Evolutionary conservation across 35 echinoderm and acorn worm genomes (phyloP), one percentile per base, ranked within the genome.

Genomic region (Eucidaris tribuloides): DNA sequence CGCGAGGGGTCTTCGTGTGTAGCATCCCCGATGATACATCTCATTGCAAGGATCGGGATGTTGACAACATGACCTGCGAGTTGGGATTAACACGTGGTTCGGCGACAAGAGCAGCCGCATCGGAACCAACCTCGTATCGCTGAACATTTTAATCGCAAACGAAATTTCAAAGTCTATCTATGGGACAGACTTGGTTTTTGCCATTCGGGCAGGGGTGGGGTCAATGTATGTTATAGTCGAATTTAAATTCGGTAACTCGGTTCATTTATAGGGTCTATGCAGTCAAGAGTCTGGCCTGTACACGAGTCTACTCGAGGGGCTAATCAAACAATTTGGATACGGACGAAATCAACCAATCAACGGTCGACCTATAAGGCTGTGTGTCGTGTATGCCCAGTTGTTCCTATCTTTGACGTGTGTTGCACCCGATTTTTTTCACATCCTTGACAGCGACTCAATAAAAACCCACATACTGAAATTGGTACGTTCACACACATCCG

Each of bases 251-350:
- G n/a, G n/a, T n/a, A n/a, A n/a, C n/a, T n/a, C n/a, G n/a, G n/a
- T n/a, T n/a, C n/a, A n/a, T n/a, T n/a, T n/a, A n/a, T 44, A 19
- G 68, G 37, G 7, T n/a, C 28, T 25, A 74, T 44, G 14, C 22
- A 71, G 29, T 20, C 17, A 71, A 71, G 22, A 74, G 68, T 33
- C 37, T 74, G 68, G 18, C 37, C 68, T 41, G 61, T 32, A 34
- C 28, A 64, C 28, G 30, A 44, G 13, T 42, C 68, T 40, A 42
- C 40, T 74, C 29, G 37, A 27, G 68, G 68, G 24, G 35, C 68
- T 74, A 36, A 74, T 74, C 37, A 74, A 74, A 74, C 68, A 74
- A 74, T 74, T 74, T 74, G 68, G 68, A 74, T 74, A 74, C 68
- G 68, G 68, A 33, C 44, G 68, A 74, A 42, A 42, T 74, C 68